phyloP scores from a whole-genome alignment of 1,140 invertebrate genomes.

The Zaprionus lachaisei region DNA sequence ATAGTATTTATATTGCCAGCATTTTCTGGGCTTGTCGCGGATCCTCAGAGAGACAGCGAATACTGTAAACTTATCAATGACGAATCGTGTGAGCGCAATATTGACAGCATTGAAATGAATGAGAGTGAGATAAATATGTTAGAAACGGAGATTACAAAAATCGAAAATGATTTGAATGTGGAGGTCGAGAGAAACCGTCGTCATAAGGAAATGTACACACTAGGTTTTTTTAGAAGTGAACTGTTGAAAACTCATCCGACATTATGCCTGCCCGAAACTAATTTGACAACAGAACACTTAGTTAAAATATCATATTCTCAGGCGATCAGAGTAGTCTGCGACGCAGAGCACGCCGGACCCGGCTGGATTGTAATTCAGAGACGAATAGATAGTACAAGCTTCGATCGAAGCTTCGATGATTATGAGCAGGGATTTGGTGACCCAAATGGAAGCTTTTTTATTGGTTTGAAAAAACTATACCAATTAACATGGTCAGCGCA shows the following conservation, averaged over 20 bases:
- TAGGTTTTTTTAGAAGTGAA: neutral
- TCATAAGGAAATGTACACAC: neutral
- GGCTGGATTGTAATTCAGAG: slow-evolving; percentile 33
- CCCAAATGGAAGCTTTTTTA: slow-evolving; percentile 14
- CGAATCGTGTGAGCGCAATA: neutral
- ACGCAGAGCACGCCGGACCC: neutral
- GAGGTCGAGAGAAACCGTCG: neutral
- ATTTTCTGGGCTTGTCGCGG: neutral
- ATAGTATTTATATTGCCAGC: neutral
- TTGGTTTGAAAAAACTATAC: slow-evolving; percentile 18
- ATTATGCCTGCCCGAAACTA: slow-evolving; percentile 1
- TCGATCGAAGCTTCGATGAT: neutral
- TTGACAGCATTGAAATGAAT: neutral
- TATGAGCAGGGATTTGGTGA: slow-evolving; percentile 25
- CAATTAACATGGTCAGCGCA: neutral
- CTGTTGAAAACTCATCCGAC: neutral
- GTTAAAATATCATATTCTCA: neutral
- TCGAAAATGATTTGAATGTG: neutral
- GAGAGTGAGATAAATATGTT: neutral
- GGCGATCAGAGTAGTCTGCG: neutral
- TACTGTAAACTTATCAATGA: neutral
- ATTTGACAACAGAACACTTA: neutral
- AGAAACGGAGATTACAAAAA: neutral
- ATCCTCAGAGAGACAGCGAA: neutral
- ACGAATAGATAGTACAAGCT: slow-evolving; percentile 1